Evolutionary conservation across 2,797 vertebrate genomes (phyloP).

Genomic region (Pelodytes ibericus): DNA sequence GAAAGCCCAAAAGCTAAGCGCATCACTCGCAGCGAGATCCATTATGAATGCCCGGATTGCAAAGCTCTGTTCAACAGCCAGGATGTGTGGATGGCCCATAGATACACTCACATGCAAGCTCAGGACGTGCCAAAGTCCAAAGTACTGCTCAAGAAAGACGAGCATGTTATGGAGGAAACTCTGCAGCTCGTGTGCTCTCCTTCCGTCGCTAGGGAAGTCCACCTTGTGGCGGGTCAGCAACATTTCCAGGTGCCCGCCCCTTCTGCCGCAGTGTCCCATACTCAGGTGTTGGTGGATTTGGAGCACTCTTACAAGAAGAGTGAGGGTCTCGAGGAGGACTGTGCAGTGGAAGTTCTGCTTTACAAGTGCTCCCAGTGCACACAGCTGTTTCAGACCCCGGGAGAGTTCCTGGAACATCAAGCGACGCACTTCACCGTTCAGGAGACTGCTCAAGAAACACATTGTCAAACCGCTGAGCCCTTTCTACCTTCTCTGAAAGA

Average conservation of each 20-base stretch:
- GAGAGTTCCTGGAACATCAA: constrained; percentile 72
- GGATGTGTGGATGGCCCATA: constrained; percentile 79
- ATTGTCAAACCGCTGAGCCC: constrained; percentile 13
- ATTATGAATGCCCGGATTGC: constrained; percentile 91
- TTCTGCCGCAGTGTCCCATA: constrained; percentile 50
- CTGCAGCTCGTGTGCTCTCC: constrained; percentile 41
- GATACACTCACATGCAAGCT: constrained; percentile 66
- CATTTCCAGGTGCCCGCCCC: constrained; percentile 53
- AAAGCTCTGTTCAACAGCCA: constrained; percentile 85
- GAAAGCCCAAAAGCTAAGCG: constrained; percentile 48
- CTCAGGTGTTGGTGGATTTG: constrained; percentile 65
- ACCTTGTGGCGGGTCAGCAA: constrained; percentile 38
- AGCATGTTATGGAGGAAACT: constrained; percentile 23
- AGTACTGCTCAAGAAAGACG: constrained; percentile 13
- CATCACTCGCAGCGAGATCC: constrained; percentile 69
- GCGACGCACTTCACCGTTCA: constrained; percentile 62
- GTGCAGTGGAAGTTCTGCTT: constrained; percentile 67
- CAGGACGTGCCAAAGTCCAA: constrained; percentile 23
- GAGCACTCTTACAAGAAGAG: constrained; percentile 72
- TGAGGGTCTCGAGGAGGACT: constrained; percentile 54
- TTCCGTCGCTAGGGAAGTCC: constrained; percentile 34
- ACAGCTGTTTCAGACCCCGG: constrained; percentile 69
- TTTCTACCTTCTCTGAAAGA: constrained; percentile 44
- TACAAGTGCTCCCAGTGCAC: constrained; percentile 72
- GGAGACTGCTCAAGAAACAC: not conserved